Percentiles rank a stretch among this genome's conserved stretches.
Evolutionary conservation across 2,888 invertebrate species (phyloP).

Genomic region (Sthenelais limicola): DNA sequence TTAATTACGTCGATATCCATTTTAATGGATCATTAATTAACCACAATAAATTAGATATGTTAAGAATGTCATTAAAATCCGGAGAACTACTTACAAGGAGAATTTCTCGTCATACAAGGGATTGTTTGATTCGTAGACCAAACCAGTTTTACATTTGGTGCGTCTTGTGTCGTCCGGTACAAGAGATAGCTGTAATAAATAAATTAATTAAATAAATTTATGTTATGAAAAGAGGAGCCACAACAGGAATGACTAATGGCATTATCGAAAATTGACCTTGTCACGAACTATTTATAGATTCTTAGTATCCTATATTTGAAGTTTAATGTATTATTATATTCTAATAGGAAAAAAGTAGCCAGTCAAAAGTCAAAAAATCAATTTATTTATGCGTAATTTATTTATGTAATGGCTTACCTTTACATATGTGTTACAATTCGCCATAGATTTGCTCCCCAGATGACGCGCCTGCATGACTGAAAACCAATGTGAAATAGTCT

Average conservation of each 20-base stretch:
- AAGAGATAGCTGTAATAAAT: slow-evolving; percentile 58
- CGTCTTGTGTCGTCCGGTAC: slow-evolving; percentile 64
- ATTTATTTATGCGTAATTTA: neutral
- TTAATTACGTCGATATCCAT: too few species aligned
- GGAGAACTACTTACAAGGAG: slow-evolving; percentile 71
- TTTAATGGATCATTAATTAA: too few species aligned
- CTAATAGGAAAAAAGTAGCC: neutral
- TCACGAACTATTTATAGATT: too few species aligned
- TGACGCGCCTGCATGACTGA: slow-evolving; percentile 62
- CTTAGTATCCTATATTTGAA: too few species aligned
- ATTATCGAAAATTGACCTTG: too few species aligned
- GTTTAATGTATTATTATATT: too few species aligned
- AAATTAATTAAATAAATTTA: neutral
- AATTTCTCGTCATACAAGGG: slow-evolving; percentile 70
- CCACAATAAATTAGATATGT: too few species aligned
- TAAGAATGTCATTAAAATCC: too few species aligned
- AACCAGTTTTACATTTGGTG: slow-evolving; percentile 65
- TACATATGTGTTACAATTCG: slow-evolving; percentile 46
- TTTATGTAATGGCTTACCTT: slow-evolving; percentile 36
- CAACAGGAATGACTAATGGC: too few species aligned
- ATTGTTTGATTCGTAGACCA: slow-evolving; percentile 61
- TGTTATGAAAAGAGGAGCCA: too few species aligned
- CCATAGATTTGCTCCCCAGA: slow-evolving; percentile 59
- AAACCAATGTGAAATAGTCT: slow-evolving; percentile 43
- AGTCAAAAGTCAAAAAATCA: neutral